Evolutionary conservation across 2,888 invertebrate species (phyloP), one percentile per base, ranked within the genome.

Genomic region (Metacarcinus magister): DNA sequence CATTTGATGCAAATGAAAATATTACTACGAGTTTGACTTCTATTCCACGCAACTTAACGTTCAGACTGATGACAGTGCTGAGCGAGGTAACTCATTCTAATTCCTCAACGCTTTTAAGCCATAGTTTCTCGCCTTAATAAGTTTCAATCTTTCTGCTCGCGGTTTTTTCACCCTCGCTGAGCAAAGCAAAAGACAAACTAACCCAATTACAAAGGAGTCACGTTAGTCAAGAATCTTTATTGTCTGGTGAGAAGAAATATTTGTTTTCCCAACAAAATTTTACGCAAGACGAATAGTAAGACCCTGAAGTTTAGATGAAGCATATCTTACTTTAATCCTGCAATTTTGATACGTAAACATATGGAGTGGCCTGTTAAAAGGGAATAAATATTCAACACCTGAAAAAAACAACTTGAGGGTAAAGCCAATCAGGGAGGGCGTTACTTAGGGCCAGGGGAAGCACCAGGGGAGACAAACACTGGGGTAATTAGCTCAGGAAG

Each of bases 191-290:
- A 54, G 75, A 75, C 75, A 75, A 75, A 75, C 75, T 10, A n/a
- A 75, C n/a, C 75, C 75, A 75, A 75, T 75, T 75, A 75, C 75
- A 75, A 75, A 75, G 75, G 75, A 75, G 75, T 75, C 75, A 75
- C 75, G 75, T 75, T 75, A 28, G 75, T 75, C 75, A 75, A 75
- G 75, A 75, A 8, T 75, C 28, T 75, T 75, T 28, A 28, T 8
- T 28, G 75, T 28, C 75, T 75, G 75, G 75, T 75, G 75, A 28
- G 28, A 75, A 75, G 75, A 75, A 75, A 75, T 75, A 75, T 28
- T n/a, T 75, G 75, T 75, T 75, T 75, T 28, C 28, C 75, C 28
- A 75, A 8, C 28, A 75, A 75, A 75, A 75, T n/a, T 75, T 75
- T n/a, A 75, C 75, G 75, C 75, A 75, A 75, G 75, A 75, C n/a